Evolutionary conservation across 1,140 invertebrate species (phyloP), one percentile per base, ranked within the genome.

Genomic region (Drosophila sechellia): DNA sequence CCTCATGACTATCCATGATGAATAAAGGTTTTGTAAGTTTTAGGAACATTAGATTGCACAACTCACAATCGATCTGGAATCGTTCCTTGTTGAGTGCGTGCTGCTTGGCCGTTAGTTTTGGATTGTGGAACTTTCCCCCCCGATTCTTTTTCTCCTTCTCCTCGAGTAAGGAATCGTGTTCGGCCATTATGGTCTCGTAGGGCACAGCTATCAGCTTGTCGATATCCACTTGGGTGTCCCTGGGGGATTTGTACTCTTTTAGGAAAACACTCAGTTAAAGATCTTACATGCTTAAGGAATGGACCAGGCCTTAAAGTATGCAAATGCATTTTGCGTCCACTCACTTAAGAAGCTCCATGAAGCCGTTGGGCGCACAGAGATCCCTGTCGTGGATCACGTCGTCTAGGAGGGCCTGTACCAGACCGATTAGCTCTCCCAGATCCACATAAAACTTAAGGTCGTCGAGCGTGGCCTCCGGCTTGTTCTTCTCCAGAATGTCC

Each of bases 201-300:
- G 77, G 57, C 0, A 17, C 37, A 0, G 42, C 71, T 35, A 85
- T 50, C 2, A 86, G 22, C 17, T 74, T 37, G 3, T 50, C 46
- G 1, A 86, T 57, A 22, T 85, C 78, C 27, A 50, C 43, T n/a
- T 85, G 48, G 5, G 74, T 79, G 43, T 85, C 68, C 10, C 80
- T 83, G n/a, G 11, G 12, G 49, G 1, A 17, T 11, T 57, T 49
- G 6, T 49, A 8, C 4, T 31, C 31, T 31, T 31, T 31, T 31
- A 31, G 31, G 8, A 10, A 31, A 10, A 10, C 31, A 8, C 31
- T 6, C 6, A 8, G 8, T 8, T 10, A 31, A 31, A 31, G 31
- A 31, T 31, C 31, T 31, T 31, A 31, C 6, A 8, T 31, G 27
- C 27, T 31, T 31, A 31, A 31, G 6, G 6, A 31, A 8, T 31